Evolutionary conservation across 2,797 vertebrate species (phyloP), one percentile per base, ranked within the genome.

Genomic region (Otolemur crassicaudatus): DNA sequence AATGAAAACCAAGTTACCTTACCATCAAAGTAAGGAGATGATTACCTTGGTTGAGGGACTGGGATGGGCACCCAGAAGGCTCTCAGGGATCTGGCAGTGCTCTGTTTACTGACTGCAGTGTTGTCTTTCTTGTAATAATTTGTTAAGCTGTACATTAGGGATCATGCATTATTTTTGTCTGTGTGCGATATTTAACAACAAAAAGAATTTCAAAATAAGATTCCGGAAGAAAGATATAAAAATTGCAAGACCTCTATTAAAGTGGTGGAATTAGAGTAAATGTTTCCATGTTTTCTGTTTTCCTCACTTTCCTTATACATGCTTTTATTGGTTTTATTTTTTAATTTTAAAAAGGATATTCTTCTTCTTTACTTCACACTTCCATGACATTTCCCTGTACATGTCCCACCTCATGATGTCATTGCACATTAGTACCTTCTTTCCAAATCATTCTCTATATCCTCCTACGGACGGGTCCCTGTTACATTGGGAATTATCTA

Each of bases 401-500:
- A 1, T 72, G 37, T 27, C 22, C 40, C 10, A 67, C 10, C 76
- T 31, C 23, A 1, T 5, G 23, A 63, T n/a, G 40, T 82, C 37
- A 40, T 37, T 31, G 29, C 31, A 58, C 56, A 63, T 53, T 23
- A 20, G 14, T 22, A n/a, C 40, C 65, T 29, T 46, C 87, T 40
- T 83, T 40, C 72, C 46, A 17, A 5, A 0, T 25, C 34, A 72
- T 72, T 56, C 29, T 75, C 23, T 34, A 13, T 3, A 29, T 29
- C 23, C 17, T 92, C 49, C 69, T 27, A 23, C 9, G 40, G 40
- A 23, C 9, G 40, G 40, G 53, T 70, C 58, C 73, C 12, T 9
- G 23, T 1, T 6, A 43, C 23, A 3, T 17, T 9, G 37, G 37
- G 2, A 7, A 17, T 5, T 25, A 27, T 56, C 3, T 1, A 16